Evolutionary conservation across 2,113 vertebrate species (phyloP), one percentile per base, ranked within the genome.

Genomic region (Semnornis frantzii): DNA sequence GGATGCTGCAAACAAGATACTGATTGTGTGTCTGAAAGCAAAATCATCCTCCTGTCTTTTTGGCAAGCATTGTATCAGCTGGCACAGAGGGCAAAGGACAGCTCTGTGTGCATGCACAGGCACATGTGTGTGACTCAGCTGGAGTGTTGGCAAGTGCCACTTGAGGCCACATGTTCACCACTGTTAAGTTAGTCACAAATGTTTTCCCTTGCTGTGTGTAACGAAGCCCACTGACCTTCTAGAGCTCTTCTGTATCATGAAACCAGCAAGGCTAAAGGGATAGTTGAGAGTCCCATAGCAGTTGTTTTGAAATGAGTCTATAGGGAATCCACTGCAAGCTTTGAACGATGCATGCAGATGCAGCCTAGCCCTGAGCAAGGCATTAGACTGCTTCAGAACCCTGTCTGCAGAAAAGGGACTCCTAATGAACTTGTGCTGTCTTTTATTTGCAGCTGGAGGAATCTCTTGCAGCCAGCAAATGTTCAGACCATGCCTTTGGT

Each of bases 401-500:
- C 33, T 70, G 27, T n/a, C 23, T 6, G 17, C 16, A 62, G 82
- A 76, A 70, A 83, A 64, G 72, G 11, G 65, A 1, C 50, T 93
- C 31, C 60, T 24, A 52, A 69, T 31, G 50, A 76, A 64, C 27
- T n/a, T 33, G 50, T 16, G 20, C 19, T 86, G 44, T 46, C 48
- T 74, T 70, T 66, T 69, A 25, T 31, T 74, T 65, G 12, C 48
- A 60, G n/a, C 50, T 78, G 34, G 33, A 57, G 60, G 21, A 65
- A 37, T 81, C 73, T 74, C 76, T 14, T 21, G 77, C 87, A 91
- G 30, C 9, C 70, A 62, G 57, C 33, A 37, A 1, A 76, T 48
- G 19, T 58, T 73, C 4, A 14, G 33, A 48, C 62, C 1, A 1
- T 0, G 0, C 33, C 8, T 33, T 33, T 48, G 44, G 37, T 11